Evolutionary conservation across 2,888 invertebrate genomes (phyloP), one percentile per base, ranked within the genome.

Genomic region (Abrostola triplasia): DNA sequence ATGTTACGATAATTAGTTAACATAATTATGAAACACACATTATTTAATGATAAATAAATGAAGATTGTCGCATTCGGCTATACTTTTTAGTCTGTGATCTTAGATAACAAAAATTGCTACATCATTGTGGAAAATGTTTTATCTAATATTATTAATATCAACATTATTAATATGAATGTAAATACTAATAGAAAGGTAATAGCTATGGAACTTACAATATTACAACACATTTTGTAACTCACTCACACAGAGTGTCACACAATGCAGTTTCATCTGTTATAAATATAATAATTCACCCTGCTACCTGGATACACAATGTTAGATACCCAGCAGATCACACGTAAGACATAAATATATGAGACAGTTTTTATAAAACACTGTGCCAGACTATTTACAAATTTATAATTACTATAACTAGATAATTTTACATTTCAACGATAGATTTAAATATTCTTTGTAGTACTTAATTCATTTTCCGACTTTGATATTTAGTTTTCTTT

Each of bases 311-410:
- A 70, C 10, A 70, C 57, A 42, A 12, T 9, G 36, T 24, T 55
- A 58, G 54, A 41, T 70, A 61, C 42, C 24, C 44, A 47, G 44
- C 44, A 47, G 38, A 37, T 40, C 52, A 36, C 24, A 54, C 4
- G 24, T 2, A 24, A 24, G 24, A 24, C 48, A 59, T 60, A 62
- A 58, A 56, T 10, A 13, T 49, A 40, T 64, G 58, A 59, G 54
- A 59, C 38, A 41, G 41, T 44, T 57, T 48, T 54, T 48, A 62
- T 57, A 60, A 53, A 54, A 55, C 60, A 71, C 41, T 54, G 56
- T 76, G 72, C 72, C 76, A 73, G 76, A 59, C 51, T 72, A 72
- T 76, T 62, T 76, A 76, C 73, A 75, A 41, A 24, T 59, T 50
- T 57, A 36, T 44, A 13, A 60, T 48, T 59, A 8, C n/a, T 60